Evolutionary conservation across 2,113 vertebrate species (phyloP).

Genomic region (Campylorhamphus procurvoides): DNA sequence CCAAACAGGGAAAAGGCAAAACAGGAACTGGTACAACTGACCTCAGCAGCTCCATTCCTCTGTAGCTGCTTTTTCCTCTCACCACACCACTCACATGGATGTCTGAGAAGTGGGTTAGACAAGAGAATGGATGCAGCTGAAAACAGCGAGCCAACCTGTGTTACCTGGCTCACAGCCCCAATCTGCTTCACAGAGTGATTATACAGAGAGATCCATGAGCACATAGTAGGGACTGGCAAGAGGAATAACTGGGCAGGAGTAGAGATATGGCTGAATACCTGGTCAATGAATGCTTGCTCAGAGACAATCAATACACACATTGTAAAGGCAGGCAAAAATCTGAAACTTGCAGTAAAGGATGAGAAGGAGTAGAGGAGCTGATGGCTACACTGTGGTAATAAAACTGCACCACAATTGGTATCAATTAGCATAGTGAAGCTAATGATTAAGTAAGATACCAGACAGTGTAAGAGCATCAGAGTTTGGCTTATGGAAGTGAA

Average conservation of each 20-base stretch:
- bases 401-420: background rate
- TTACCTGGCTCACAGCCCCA: background rate
- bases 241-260: background rate
- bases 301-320: background rate
- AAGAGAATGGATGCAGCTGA: background rate
- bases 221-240: background rate
- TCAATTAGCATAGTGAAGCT: background rate
- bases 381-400: background rate
- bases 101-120: background rate
- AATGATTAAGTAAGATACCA: background rate
- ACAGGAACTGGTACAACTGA: background rate
- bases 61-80: background rate
- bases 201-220: fast-evolving
- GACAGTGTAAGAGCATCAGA: background rate
- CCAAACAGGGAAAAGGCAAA: background rate
- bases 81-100: fast-evolving
- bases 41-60: background rate
- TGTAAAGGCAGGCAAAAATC: background rate
- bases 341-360: background rate
- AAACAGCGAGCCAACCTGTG: background rate
- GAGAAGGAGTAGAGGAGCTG: background rate
- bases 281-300: background rate
- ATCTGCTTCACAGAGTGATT: background rate
- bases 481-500: background rate
- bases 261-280: background rate